Conservation (phyloP, 2,113 vertebrate genomes). For the Holacanthus passer region DNA sequence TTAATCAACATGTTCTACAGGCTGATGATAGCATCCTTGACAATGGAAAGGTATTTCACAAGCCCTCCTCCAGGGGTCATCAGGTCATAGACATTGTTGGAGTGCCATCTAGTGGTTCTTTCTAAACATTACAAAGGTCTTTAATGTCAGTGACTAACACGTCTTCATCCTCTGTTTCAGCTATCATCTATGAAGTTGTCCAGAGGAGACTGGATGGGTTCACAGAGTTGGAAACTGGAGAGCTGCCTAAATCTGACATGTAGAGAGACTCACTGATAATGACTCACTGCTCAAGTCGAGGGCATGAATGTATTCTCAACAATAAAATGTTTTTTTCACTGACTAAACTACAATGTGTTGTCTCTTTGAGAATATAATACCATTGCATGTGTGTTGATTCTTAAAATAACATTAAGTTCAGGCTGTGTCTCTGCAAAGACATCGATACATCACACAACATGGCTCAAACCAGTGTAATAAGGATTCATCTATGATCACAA, state of each 20-base stretch:
- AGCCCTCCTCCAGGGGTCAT: conserved; percentile 15
- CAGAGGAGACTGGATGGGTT: conserved; percentile 77
- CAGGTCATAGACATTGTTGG: not conserved
- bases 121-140: conserved; percentile 22
- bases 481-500: not conserved
- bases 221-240: conserved; percentile 28
- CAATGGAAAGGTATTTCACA: not conserved
- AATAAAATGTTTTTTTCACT: conserved; percentile 26
- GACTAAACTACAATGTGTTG: not conserved
- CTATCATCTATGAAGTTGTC: conserved; percentile 86
- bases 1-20: not conserved
- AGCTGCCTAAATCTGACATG: not conserved
- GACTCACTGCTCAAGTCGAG: not conserved
- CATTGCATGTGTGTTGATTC: not conserved
- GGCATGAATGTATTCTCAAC: not conserved
- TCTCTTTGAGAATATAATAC: not conserved
- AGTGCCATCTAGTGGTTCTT: conserved; percentile 58
- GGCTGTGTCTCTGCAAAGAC: not conserved
- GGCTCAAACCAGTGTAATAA: not conserved
- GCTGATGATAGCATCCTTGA: not conserved
- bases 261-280: conserved; percentile 1
- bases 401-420: not conserved
- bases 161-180: conserved; percentile 78
- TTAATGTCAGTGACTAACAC: not conserved
- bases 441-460: not conserved